A percentile compares a stretch with the other conserved stretches of the same genome.
These are phyloP conservation scores for Neopipo cinnamomea DNA, from an alignment of 2,113 vertebrate genomes.

Conservation along the genomic window DNA sequence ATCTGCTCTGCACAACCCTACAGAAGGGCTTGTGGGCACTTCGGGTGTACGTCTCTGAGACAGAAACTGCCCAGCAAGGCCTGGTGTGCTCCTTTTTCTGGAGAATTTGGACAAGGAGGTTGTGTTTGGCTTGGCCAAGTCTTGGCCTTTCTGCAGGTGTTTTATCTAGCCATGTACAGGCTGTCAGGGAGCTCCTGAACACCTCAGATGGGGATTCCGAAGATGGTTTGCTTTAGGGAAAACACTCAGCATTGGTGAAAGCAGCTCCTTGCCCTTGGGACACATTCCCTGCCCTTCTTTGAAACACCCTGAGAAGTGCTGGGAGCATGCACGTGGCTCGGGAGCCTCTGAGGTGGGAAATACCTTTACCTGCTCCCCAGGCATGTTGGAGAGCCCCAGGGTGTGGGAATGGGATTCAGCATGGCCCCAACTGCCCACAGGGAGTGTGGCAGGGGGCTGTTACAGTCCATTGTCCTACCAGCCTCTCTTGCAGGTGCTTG, in stretches of 20 bases:
- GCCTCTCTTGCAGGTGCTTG: not conserved
- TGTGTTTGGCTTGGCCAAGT: not conserved
- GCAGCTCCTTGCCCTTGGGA: not conserved
- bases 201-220: not conserved
- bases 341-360: not conserved
- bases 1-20: not conserved
- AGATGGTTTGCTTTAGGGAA: not conserved
- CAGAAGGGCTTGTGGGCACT: not conserved
- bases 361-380: not conserved
- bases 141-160: not conserved
- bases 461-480: not conserved
- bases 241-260: fast-evolving
- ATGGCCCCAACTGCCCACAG: not conserved
- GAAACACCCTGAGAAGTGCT: not conserved
- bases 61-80: not conserved
- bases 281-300: fast-evolving
- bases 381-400: not conserved
- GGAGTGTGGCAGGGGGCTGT: fast-evolving
- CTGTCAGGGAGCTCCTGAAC: not conserved
- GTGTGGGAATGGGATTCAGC: not conserved
- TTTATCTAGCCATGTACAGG: fast-evolving
- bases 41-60: fast-evolving
- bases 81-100: not conserved
- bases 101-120: not conserved
- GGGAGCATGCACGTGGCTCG: not conserved